Evolutionary conservation across 2,113 vertebrate species (phyloP), one percentile per base, ranked within the genome.

Genomic region (Bufo bufo): DNA sequence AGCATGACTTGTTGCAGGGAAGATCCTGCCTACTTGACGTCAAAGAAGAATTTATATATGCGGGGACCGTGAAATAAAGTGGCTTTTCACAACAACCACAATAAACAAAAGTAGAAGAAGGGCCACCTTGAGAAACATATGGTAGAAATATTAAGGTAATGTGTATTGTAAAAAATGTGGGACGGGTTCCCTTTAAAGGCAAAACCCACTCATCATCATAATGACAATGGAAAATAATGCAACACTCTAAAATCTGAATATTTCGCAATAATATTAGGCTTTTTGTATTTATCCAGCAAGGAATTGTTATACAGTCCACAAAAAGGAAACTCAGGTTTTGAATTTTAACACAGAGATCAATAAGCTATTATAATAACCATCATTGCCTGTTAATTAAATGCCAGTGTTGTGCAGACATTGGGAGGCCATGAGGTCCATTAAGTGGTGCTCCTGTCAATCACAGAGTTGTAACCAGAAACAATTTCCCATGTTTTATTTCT

Each of bases 321-420:
- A 80, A 58, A 16, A 16, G 77, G 77, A 75, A 75, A 80, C 43
- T 52, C 77, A 80, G 77, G 50, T 58, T 80, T 80, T 33, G 77
- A 80, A 80, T 80, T 80, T 80, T 80, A 80, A 80, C 52, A 58
- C 12, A 17, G 77, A 80, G 54, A 80, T 80, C 77, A 80, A 82
- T 82, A 65, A 65, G 58, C 58, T 65, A 65, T 82, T 65, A 63
- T 65, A 63, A 82, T 82, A 63, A 82, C 59, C 47, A 65, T 82
- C 56, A 82, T 65, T 65, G 80, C 59, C 43, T 63, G 80, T 82
- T 82, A 82, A 82, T 82, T 82, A 65, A 82, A 20, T 82, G 19
- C 59, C 59, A 49, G 79, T 81, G 79, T 14, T 61, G 79, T 45
- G 79, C 79, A 8, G 79, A 61, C 17, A 4, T 82, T 20, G 58